These are phyloP conservation scores for Drosophila chauvacae DNA, from an alignment of 1,140 invertebrate genomes.

Conservation along the genomic window DNA sequence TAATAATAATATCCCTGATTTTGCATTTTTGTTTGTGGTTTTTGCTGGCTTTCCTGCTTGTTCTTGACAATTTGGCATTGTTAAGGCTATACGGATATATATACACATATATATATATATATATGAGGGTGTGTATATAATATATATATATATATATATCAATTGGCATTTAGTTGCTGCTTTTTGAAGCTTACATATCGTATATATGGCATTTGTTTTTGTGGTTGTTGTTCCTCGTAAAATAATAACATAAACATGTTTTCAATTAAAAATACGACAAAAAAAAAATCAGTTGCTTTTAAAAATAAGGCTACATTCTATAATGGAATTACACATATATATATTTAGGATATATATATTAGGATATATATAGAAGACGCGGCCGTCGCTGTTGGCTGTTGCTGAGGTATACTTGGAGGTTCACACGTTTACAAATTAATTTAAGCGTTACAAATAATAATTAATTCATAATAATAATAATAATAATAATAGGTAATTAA, in stretches of 20 bases:
- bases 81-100: conserved; percentile 43
- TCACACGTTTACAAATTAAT: conserved; percentile 36
- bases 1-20: conserved; percentile 75
- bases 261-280: conserved; percentile 15
- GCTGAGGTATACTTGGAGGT: conserved; percentile 71
- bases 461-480: conserved; percentile 10
- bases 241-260: conserved; percentile 45
- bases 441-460: conserved; percentile 37
- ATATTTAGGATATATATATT: conserved; percentile 18
- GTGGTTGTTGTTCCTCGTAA: conserved; percentile 27
- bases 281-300: conserved; percentile 16
- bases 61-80: conserved; percentile 68
- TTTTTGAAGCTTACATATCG: conserved; percentile 58
- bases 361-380: neutral
- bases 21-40: conserved; percentile 38
- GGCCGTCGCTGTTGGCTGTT: conserved; percentile 39
- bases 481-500: conserved; percentile 6
- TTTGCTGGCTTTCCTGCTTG: conserved; percentile 30
- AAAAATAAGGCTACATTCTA: conserved; percentile 23
- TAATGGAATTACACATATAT: conserved; percentile 26
- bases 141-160: conserved; percentile 50
- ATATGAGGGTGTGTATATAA: neutral
- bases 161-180: conserved; percentile 71
- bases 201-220: conserved; percentile 70
- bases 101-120: conserved; percentile 11